Conservation (phyloP, 2,113 vertebrate species). For the Ancistrus triradiatus region DNA sequence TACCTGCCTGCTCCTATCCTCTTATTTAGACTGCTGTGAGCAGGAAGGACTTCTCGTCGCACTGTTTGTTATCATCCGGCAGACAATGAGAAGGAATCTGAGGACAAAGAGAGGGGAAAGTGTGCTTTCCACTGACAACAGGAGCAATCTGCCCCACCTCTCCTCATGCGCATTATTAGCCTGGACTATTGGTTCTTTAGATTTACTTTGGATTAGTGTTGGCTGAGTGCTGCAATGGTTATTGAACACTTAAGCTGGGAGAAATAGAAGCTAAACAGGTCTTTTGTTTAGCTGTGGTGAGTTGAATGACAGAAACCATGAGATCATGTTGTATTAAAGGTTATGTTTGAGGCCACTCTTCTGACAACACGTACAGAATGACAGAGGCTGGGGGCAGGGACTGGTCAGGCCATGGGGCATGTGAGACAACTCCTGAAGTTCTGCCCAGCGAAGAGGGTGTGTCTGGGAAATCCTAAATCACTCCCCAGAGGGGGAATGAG, state of each 20-base stretch:
- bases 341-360: slow-evolving; percentile 5
- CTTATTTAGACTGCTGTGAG: slow-evolving; percentile 23
- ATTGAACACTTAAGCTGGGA: neutral
- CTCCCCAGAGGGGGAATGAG: slow-evolving; percentile 56
- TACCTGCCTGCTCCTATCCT: neutral
- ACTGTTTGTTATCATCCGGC: slow-evolving; percentile 59
- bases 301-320: neutral
- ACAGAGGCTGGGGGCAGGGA: slow-evolving; percentile 44
- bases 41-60: slow-evolving; percentile 47
- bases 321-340: slow-evolving; percentile 8
- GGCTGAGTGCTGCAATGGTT: neutral
- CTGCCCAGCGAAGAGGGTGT: slow-evolving; percentile 65
- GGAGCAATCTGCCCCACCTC: slow-evolving; percentile 18
- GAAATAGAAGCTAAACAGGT: neutral
- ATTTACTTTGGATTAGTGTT: slow-evolving; percentile 5
- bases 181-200: neutral
- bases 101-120: slow-evolving; percentile 66
- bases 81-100: slow-evolving; percentile 67
- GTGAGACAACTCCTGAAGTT: slow-evolving; percentile 51
- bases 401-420: slow-evolving; percentile 18
- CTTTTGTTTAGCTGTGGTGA: slow-evolving; percentile 7
- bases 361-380: slow-evolving; percentile 23
- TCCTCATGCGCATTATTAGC: neutral
- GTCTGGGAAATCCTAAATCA: slow-evolving; percentile 62
- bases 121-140: slow-evolving; percentile 48